Percentiles rank a stretch among this genome's conserved stretches.
These are phyloP conservation scores for Cotesia congregata DNA, from an alignment of 2,888 invertebrate genomes.

Conservation along the genomic window DNA sequence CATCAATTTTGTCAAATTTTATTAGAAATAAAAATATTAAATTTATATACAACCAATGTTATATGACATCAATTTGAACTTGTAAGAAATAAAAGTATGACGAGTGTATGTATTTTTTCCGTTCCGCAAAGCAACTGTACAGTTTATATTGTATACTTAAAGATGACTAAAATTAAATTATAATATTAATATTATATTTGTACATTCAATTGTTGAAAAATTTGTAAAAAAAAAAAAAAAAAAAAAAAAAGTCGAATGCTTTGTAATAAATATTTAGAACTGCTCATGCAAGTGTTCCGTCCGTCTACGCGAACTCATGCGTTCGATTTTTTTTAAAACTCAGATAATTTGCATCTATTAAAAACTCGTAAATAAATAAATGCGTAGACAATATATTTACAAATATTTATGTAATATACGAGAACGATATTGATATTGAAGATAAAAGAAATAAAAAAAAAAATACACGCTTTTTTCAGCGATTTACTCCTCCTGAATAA, in stretches of 20 bases:
- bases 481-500: conserved; percentile 50
- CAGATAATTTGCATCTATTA: conserved; percentile 30
- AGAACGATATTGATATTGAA: conserved; percentile 31
- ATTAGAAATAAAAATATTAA: conserved; percentile 24
- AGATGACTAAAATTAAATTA: conserved; percentile 16
- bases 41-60: background rate
- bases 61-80: background rate
- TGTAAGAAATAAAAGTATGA: conserved; percentile 1
- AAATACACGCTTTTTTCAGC: conserved; percentile 47
- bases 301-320: conserved; percentile 50
- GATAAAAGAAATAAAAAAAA: conserved; percentile 33
- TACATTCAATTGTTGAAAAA: background rate
- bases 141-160: conserved; percentile 24
- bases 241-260: conserved; percentile 26
- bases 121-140: conserved; percentile 22
- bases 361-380: conserved; percentile 19
- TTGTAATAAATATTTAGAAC: conserved; percentile 35
- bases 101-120: conserved; percentile 18
- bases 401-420: conserved; percentile 27
- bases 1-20: conserved; percentile 30
- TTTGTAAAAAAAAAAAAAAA: conserved; percentile 24
- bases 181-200: background rate
- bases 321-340: conserved; percentile 41
- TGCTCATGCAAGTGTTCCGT: conserved; percentile 54
- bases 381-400: conserved; percentile 28